Conservation (phyloP, 2,888 invertebrate species). For the Hyles lineata region DNA sequence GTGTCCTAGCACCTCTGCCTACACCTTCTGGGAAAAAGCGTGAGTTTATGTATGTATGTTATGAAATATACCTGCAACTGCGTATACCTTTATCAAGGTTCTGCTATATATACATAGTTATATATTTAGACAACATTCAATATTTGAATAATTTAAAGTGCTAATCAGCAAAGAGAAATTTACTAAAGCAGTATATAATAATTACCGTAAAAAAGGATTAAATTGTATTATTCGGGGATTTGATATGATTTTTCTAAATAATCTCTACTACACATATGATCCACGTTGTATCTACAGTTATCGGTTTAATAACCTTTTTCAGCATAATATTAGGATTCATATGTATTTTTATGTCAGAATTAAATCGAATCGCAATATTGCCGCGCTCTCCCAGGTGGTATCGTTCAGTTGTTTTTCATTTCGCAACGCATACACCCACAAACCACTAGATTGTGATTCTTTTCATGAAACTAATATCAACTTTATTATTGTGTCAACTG, state of each 20-base stretch:
- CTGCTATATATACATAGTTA: no score
- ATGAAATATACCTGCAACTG: no score
- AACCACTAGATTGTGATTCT: constrained; percentile 50
- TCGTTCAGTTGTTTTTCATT: constrained; percentile 66
- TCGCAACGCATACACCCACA: constrained; percentile 55
- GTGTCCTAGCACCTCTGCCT: no score
- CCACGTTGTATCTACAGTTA: neutral
- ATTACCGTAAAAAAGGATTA: no score
- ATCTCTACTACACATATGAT: neutral
- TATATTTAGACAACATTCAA: no score
- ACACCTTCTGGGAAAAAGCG: no score
- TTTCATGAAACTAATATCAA: constrained; percentile 61
- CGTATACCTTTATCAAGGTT: no score
- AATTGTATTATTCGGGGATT: no score
- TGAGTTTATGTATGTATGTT: no score
- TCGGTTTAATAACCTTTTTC: neutral
- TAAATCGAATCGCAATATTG: constrained; percentile 79
- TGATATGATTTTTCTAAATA: neutral
- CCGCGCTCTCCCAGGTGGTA: constrained; percentile 64
- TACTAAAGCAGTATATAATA: no score
- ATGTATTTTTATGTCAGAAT: constrained; percentile 53
- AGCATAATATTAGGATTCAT: constrained; percentile 1
- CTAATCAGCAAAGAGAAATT: no score
- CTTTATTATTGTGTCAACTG: constrained; percentile 52
- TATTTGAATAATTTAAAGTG: no score